Evolutionary conservation across 2,888 invertebrate species (phyloP).

Genomic region (Lasioglossum pauxillum): DNA sequence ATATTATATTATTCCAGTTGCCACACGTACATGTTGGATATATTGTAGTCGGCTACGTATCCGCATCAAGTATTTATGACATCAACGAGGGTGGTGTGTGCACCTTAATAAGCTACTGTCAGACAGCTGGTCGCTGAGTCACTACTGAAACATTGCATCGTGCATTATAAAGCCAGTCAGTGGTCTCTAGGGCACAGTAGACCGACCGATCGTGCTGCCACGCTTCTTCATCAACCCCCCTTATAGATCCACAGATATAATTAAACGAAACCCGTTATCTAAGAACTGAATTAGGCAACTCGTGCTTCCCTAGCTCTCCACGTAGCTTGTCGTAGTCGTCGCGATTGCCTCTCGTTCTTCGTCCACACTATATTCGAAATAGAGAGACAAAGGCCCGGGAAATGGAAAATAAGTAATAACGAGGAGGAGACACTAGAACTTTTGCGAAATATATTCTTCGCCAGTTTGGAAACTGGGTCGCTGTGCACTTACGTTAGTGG

Average conservation of each 20-base stretch:
- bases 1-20: conserved; percentile 1
- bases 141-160: conserved; percentile 65
- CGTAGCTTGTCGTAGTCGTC: neutral
- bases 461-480: conserved; percentile 8
- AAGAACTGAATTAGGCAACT: conserved; percentile 29
- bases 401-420: conserved; percentile 12
- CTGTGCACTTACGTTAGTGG: conserved; percentile 1
- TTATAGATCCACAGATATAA: conserved; percentile 57
- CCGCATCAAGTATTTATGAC: conserved; percentile 72
- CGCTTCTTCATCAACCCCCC: conserved; percentile 34
- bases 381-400: neutral
- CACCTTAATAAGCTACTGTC: conserved; percentile 75
- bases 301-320: neutral
- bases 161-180: conserved; percentile 68
- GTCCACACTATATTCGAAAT: neutral
- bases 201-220: conserved; percentile 46
- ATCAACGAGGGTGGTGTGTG: conserved; percentile 70
- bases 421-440: conserved; percentile 8
- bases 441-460: conserved; percentile 10
- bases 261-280: conserved; percentile 60
- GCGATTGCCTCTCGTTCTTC: neutral
- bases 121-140: conserved; percentile 79
- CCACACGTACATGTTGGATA: neutral
- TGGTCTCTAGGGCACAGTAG: conserved; percentile 63
- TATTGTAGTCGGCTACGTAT: conserved; percentile 24